A percentile compares a stretch with the other conserved stretches of the same genome.
These are phyloP conservation scores for Drosophila erecta DNA, from an alignment of 1,140 invertebrate species.

Conservation along the genomic window DNA sequence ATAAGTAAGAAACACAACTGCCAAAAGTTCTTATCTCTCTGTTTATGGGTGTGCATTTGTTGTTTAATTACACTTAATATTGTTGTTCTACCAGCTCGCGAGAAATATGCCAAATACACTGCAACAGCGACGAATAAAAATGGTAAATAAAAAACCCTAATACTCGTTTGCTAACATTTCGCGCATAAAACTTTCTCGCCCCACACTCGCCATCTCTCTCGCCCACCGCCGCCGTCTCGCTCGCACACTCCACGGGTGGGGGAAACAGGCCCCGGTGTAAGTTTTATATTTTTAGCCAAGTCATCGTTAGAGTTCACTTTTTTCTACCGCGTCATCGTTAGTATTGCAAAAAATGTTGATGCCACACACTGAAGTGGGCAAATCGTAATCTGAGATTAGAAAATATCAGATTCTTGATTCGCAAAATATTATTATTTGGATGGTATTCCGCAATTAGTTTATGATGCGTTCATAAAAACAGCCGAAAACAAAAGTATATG, in stretches of 20 bases:
- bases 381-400: slow-evolving; percentile 66
- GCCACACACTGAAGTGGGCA: slow-evolving; percentile 30
- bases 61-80: slow-evolving; percentile 23
- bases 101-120: background rate
- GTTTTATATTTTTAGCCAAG: slow-evolving; percentile 56
- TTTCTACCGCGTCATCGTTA: slow-evolving; percentile 64
- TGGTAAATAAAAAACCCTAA: slow-evolving; percentile 42
- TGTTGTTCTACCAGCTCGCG: slow-evolving; percentile 11
- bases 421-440: slow-evolving; percentile 12
- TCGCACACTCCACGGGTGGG: slow-evolving; percentile 15
- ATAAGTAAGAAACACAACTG: slow-evolving; percentile 10
- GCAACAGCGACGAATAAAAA: background rate
- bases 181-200: slow-evolving; percentile 54
- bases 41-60: slow-evolving; percentile 7
- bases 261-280: slow-evolving; percentile 52
- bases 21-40: slow-evolving; percentile 17
- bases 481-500: slow-evolving; percentile 11
- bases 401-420: slow-evolving; percentile 48
- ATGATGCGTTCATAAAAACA: slow-evolving; percentile 32
- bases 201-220: slow-evolving; percentile 10
- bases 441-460: slow-evolving; percentile 31
- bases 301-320: slow-evolving; percentile 75
- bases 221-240: slow-evolving; percentile 8
- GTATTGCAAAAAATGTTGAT: slow-evolving; percentile 61
- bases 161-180: slow-evolving; percentile 24